Percentiles rank a stretch among this genome's conserved stretches.
These are phyloP conservation scores for Mohoua ochrocephala DNA, from an alignment of 2,113 vertebrate species.

Conservation along the genomic window DNA sequence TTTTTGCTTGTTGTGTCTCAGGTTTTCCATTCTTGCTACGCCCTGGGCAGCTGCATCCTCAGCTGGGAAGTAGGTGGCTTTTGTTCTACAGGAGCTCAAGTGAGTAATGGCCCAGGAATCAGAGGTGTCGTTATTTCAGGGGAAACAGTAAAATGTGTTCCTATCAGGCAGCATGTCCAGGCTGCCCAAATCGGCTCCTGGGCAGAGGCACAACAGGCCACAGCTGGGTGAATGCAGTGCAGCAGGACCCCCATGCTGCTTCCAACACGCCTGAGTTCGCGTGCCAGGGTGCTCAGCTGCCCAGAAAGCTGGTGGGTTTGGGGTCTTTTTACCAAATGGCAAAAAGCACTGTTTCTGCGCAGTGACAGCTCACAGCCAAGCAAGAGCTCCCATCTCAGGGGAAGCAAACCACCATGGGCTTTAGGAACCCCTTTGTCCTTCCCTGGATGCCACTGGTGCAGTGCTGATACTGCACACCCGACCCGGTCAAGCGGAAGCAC, in stretches of 20 bases:
- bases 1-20: not conserved
- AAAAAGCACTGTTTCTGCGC: accelerated
- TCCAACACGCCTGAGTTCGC: accelerated
- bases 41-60: not conserved
- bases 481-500: accelerated
- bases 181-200: not conserved
- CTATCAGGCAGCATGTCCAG: not conserved
- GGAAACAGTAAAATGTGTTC: not conserved
- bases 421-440: not conserved
- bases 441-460: not conserved
- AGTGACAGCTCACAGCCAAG: accelerated
- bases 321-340: too few relatives aligned
- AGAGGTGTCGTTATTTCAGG: not conserved
- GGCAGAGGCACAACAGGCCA: not conserved
- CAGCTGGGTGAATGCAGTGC: accelerated
- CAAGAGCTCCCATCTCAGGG: not conserved
- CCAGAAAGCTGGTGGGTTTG: accelerated
- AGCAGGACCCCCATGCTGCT: accelerated
- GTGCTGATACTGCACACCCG: accelerated
- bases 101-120: not conserved
- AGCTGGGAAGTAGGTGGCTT: not conserved
- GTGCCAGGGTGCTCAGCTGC: too few relatives aligned
- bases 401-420: accelerated
- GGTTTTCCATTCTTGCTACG: not conserved
- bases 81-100: not conserved